Conservation (phyloP, 2,888 invertebrate genomes). For the Lithophane socia region DNA sequence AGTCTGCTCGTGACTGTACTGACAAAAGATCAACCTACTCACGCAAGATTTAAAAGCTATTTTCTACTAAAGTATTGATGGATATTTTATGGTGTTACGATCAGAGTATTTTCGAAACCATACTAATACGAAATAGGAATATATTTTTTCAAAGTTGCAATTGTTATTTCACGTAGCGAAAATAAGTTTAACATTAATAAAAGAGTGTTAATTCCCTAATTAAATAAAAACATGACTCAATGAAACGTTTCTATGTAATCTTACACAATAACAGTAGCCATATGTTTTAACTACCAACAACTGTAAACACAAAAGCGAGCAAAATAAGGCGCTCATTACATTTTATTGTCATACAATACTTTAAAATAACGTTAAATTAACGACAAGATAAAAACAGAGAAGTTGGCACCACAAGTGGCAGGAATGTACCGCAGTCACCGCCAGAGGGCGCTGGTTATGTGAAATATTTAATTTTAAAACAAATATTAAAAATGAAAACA, state of each 20-base stretch:
- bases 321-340: constrained; percentile 44
- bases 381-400: constrained; percentile 52
- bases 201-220: not conserved
- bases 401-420: constrained; percentile 62
- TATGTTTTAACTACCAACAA: constrained; percentile 22
- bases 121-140: not conserved
- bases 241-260: not conserved
- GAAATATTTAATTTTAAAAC: no score
- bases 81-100: not conserved
- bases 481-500: no score
- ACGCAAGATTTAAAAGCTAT: not conserved
- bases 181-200: not conserved
- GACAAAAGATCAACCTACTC: no score
- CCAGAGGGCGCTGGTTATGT: constrained; percentile 28
- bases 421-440: constrained; percentile 12
- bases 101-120: not conserved
- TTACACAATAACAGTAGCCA: not conserved
- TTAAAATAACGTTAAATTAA: constrained; percentile 44
- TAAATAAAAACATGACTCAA: not conserved
- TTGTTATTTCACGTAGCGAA: not conserved
- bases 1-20: no score
- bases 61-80: not conserved
- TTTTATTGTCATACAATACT: constrained; percentile 54
- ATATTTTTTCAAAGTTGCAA: not conserved
- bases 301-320: constrained; percentile 15